Evolutionary conservation across 1,140 invertebrate genomes (phyloP).

Genomic region (Apis laboriosa): DNA sequence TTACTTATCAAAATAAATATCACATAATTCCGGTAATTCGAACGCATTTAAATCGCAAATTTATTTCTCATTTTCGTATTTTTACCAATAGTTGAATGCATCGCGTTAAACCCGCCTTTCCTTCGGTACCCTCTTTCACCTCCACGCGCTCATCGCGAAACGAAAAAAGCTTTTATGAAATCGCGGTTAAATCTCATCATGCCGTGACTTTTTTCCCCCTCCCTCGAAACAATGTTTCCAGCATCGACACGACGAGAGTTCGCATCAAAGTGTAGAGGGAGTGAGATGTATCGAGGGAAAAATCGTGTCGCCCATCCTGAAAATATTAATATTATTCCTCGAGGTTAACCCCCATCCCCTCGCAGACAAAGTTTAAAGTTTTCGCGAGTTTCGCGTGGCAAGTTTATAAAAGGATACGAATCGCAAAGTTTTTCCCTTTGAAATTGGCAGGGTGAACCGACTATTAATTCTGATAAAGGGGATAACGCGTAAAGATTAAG

Average conservation of each 20-base stretch:
- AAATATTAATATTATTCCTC: slow-evolving; percentile 19
- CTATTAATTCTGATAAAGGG: neutral
- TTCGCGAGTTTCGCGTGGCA: neutral
- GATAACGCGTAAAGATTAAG: neutral
- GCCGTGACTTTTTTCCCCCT: slow-evolving; percentile 32
- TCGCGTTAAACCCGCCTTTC: slow-evolving; percentile 5
- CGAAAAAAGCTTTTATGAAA: slow-evolving; percentile 60
- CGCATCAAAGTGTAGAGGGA: slow-evolving; percentile 2
- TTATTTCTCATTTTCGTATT: slow-evolving; percentile 3
- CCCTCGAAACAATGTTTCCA: slow-evolving; percentile 39
- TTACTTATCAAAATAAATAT: neutral
- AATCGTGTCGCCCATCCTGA: slow-evolving; percentile 10
- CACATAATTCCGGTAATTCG: neutral
- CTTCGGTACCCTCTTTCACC: neutral
- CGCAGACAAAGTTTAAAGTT: neutral
- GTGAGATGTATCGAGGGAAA: neutral
- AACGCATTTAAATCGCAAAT: neutral
- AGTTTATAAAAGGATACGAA: neutral
- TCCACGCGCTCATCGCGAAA: neutral
- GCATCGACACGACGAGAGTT: slow-evolving; percentile 10
- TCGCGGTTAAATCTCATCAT: slow-evolving; percentile 56
- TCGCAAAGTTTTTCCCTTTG: neutral
- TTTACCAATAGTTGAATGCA: neutral
- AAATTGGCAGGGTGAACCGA: neutral
- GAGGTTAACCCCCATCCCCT: slow-evolving; percentile 3